These are phyloP conservation scores for Hermetia illucens DNA, from an alignment of 1,140 invertebrate genomes.

Conservation along the genomic window DNA sequence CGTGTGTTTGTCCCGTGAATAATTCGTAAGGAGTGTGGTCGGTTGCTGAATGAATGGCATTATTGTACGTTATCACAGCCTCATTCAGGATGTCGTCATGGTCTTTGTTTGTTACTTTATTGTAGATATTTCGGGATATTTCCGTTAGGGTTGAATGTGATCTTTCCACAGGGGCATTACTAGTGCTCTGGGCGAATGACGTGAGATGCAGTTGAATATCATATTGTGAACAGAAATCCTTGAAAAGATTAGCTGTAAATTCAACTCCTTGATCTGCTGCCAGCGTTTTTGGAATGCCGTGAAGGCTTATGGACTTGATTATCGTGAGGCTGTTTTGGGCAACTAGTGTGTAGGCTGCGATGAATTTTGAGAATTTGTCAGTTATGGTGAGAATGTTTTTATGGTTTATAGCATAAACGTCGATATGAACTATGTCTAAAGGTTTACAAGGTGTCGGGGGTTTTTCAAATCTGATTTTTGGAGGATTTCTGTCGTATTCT, in stretches of 20 bases:
- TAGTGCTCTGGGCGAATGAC: conserved; percentile 7
- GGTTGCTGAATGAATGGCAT: conserved; percentile 7
- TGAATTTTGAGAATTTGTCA: conserved; percentile 16
- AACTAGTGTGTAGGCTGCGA: conserved; percentile 12
- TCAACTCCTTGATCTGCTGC: conserved; percentile 9
- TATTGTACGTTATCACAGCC: conserved; percentile 10
- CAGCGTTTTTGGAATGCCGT: conserved; percentile 7
- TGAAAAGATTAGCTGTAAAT: conserved; percentile 6
- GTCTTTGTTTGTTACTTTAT: conserved; percentile 3
- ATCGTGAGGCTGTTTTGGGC: conserved; percentile 4
- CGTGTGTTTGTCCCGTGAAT: conserved; percentile 5
- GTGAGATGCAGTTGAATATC: conserved; percentile 6
- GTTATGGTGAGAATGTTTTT: conserved; percentile 13
- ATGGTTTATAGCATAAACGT: conserved; percentile 10
- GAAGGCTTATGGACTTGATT: conserved; percentile 9
- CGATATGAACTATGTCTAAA: conserved; percentile 16
- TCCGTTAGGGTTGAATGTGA: conserved; percentile 9
- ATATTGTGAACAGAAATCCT: conserved; percentile 8
- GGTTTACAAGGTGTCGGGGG: conserved; percentile 13
- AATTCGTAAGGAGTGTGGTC: conserved; percentile 8
- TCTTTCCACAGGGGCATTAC: conserved; percentile 9
- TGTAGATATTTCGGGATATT: conserved; percentile 7
- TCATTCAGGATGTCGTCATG: conserved; percentile 9
- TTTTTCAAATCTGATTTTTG: conserved; percentile 13
- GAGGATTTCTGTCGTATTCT: conserved; percentile 18